These are phyloP conservation scores for Euwallacea similis DNA, from an alignment of 1,140 invertebrate genomes.

Conservation along the genomic window DNA sequence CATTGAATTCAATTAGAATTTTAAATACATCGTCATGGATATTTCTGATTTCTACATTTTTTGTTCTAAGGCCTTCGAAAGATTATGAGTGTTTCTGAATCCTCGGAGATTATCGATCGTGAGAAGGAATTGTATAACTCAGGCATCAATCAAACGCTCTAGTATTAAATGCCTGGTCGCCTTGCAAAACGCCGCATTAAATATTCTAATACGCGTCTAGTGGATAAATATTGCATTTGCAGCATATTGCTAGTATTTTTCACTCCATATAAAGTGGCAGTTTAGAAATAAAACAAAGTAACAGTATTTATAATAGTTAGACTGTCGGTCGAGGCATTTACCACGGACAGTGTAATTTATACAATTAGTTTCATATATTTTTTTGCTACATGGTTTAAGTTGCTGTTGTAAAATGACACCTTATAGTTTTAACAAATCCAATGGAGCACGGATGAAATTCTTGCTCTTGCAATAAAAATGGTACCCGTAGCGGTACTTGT, in stretches of 20 bases:
- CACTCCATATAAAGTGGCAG: conserved; percentile 6
- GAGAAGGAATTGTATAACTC: too few relatives aligned
- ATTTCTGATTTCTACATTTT: too few relatives aligned
- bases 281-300: conserved; percentile 15
- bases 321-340: conserved; percentile 8
- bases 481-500: conserved; percentile 16
- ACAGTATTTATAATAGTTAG: conserved; percentile 15
- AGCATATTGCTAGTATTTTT: conserved; percentile 4
- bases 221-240: not conserved
- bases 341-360: conserved; percentile 16
- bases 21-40: too few relatives aligned
- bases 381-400: conserved; percentile 22
- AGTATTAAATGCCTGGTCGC: too few relatives aligned
- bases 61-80: too few relatives aligned
- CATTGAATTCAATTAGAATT: too few relatives aligned
- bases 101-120: too few relatives aligned
- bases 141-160: too few relatives aligned
- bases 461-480: conserved; percentile 26
- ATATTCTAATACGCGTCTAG: too few relatives aligned
- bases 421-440: conserved; percentile 31
- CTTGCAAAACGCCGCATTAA: too few relatives aligned
- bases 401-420: conserved; percentile 21
- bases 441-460: conserved; percentile 29
- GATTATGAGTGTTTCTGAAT: too few relatives aligned
- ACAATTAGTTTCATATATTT: conserved; percentile 26